Conservation (phyloP, 2,113 vertebrate species). For the Condylura cristata region DNA sequence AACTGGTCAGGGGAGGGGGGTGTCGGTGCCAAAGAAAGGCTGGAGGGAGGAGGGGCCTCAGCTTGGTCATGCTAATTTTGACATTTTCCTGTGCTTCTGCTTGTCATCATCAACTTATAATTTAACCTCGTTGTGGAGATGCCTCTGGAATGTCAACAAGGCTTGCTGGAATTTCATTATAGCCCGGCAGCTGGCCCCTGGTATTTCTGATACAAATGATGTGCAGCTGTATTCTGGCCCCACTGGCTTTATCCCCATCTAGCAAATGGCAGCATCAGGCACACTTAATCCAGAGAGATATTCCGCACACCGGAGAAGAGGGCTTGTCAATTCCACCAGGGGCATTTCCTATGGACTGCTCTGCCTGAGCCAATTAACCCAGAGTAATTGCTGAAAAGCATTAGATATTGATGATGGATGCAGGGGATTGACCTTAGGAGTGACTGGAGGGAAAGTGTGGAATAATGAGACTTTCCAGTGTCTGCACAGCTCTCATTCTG, state of each 20-base stretch:
- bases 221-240: constrained; percentile 67
- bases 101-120: constrained; percentile 80
- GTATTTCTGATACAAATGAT: constrained; percentile 68
- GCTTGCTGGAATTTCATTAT: constrained; percentile 77
- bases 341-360: constrained; percentile 42
- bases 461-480: neutral
- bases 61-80: constrained; percentile 82
- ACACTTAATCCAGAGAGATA: constrained; percentile 62
- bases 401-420: constrained; percentile 25
- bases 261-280: constrained; percentile 20
- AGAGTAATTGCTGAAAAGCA: constrained; percentile 63
- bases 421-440: neutral
- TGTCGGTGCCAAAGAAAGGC: neutral
- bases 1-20: neutral
- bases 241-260: constrained; percentile 47
- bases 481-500: neutral
- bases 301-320: constrained; percentile 46
- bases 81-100: constrained; percentile 81
- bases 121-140: constrained; percentile 75
- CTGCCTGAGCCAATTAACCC: constrained; percentile 66
- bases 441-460: neutral
- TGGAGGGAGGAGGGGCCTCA: neutral
- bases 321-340: neutral
- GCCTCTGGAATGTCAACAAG: constrained; percentile 82
- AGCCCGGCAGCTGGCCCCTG: constrained; percentile 76